These are phyloP conservation scores for Notamacropus eugenii DNA, from an alignment of 2,797 vertebrate species.

Conservation along the genomic window DNA sequence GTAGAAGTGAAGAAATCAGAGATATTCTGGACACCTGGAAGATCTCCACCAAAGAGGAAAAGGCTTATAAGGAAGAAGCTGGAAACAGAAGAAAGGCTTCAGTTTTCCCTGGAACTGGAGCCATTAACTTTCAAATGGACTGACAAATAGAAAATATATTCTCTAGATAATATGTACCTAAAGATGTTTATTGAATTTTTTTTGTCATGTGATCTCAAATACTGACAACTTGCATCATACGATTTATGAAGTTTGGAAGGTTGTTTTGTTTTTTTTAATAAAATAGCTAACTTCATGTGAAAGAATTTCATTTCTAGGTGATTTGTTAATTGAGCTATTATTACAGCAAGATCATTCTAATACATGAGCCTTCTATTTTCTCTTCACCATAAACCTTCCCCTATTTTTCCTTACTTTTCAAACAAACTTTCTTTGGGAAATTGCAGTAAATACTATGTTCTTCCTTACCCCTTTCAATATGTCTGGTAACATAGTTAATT, in stretches of 20 bases:
- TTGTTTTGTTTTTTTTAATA: slow-evolving; percentile 33
- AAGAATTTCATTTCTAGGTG: background rate
- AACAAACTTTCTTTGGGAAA: slow-evolving; percentile 16
- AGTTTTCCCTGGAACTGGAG: background rate
- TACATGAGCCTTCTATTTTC: background rate
- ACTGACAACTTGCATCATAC: background rate
- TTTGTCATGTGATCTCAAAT: background rate
- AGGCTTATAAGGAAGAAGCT: background rate
- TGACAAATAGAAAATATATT: background rate
- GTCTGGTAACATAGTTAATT: background rate
- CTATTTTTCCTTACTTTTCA: slow-evolving; percentile 39
- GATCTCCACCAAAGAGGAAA: background rate
- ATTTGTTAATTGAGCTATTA: slow-evolving; percentile 8
- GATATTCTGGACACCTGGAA: background rate
- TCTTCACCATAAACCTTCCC: slow-evolving; percentile 26
- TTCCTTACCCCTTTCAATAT: background rate
- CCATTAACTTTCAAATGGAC: background rate
- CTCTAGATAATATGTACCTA: background rate
- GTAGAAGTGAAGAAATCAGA: background rate
- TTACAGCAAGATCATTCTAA: background rate
- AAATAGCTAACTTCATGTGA: slow-evolving; percentile 20
- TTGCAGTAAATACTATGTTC: slow-evolving; percentile 8
- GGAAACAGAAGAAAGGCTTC: background rate
- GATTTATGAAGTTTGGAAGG: slow-evolving; percentile 5
- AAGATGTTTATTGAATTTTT: background rate